Conservation (phyloP, 2,113 vertebrate genomes). For the Rafetus swinhoei region DNA sequence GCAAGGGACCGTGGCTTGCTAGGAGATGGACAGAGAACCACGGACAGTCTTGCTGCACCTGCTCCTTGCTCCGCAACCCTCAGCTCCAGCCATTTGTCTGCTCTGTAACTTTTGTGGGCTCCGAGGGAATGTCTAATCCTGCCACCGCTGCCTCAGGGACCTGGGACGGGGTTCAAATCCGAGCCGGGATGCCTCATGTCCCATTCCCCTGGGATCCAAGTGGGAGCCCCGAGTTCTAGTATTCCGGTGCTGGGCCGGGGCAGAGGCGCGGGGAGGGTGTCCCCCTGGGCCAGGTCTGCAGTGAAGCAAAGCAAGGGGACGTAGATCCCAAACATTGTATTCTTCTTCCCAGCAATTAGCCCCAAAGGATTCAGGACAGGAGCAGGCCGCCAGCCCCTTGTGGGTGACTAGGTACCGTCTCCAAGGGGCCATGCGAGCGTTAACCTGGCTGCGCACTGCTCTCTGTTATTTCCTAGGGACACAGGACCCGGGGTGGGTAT, state of each 20-base stretch:
- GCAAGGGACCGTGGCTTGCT: rapidly evolving
- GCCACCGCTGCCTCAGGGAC: rapidly evolving
- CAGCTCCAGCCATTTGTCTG: not conserved
- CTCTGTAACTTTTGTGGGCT: not conserved
- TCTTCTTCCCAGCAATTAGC: not conserved
- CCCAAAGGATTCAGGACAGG: not conserved
- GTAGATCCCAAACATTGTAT: not conserved
- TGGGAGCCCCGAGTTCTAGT: not conserved
- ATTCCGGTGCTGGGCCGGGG: not conserved
- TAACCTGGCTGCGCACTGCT: rapidly evolving
- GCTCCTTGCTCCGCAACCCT: not conserved
- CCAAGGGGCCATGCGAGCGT: not conserved
- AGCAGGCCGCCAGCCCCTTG: not conserved
- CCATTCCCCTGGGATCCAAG: not conserved
- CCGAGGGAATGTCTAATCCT: rapidly evolving
- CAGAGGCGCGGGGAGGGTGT: not conserved
- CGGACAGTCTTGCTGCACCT: rapidly evolving
- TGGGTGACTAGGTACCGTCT: not conserved
- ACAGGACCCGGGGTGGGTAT: too few species aligned
- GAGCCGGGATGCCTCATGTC: not conserved
- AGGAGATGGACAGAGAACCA: not conserved
- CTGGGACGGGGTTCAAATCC: not conserved
- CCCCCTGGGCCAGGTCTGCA: not conserved
- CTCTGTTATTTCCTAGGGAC: not conserved
- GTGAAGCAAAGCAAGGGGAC: not conserved